Evolutionary conservation across 92 coral and sea anemone genomes (phyloP), one percentile per base, ranked within the genome.

Genomic region (Metridium senile): DNA sequence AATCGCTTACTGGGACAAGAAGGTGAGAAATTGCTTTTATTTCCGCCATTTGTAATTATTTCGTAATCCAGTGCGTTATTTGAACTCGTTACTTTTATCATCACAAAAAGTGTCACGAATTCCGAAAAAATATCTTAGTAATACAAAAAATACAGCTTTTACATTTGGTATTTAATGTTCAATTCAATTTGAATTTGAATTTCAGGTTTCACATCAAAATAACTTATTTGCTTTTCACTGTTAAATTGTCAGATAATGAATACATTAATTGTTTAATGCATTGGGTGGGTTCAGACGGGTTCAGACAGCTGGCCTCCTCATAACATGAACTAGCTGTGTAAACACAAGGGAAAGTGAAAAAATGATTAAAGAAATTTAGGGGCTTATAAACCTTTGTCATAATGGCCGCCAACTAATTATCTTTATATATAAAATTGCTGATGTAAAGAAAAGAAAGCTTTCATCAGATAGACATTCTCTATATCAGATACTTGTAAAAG

Each of bases 1-100:
- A 90, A 91, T 85, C 94, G 89, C 13, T 85, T 96, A 17, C 90
- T 96, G 28, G 99, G 97, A 21, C 86, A 89, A 61, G 88, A 93
- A 88, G 93, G 93, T 86, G 64, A 61, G 67, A 46, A n/a, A 64
- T 73, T 73, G 46, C 11, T 43, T 57, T 9, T 57, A 57, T 58
- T 73, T 58, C 56, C n/a, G 58, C 33, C 49, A 29, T 27, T 27
- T 54, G 19, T 19, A 0, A n/a, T n/a, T n/a, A n/a, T n/a, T n/a
- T n/a, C n/a, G n/a, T n/a, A n/a, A n/a, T n/a, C n/a, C n/a, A n/a
- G n/a, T n/a, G n/a, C n/a, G n/a, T n/a, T n/a, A n/a, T n/a, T n/a
- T n/a, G n/a, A n/a, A n/a, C n/a, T n/a, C n/a, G n/a, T n/a, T n/a
- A n/a, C n/a, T n/a, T n/a, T n/a, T n/a, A n/a, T n/a, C n/a, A n/a